Base-by-base conservation (phyloP, 2,797 vertebrate genomes). In the Tarsius wallacei region DNA sequence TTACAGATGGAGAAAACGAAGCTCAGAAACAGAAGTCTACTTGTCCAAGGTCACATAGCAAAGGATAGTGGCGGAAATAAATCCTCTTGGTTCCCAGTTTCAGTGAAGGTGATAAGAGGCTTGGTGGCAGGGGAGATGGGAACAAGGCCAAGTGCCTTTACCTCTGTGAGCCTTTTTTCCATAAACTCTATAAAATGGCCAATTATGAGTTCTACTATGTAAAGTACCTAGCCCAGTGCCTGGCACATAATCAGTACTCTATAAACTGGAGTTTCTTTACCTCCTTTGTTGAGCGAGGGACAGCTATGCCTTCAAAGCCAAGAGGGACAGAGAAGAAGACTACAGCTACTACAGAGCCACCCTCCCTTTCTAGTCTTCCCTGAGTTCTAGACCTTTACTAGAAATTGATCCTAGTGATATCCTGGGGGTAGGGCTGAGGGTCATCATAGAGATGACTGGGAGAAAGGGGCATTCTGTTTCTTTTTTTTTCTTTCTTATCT, bases 401-500 rank as follows among this genome's bases (percentile, higher is more conserved):
- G 17, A 90, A 42, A 94, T 61, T 90, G 86, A 88, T 73, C 19
- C 68, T 95, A 26, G 31, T 94, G 47, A 78, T 91, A 59, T 74
- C 61, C 33, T 86, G 49, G 61, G 59, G 57, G 53, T 93, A 74
- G 33, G n/a, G 51, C 64, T 70, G 42, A 96, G 70, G 70, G 53
- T 96, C 90, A 94, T 92, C 92, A 90, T 94, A 84, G 87, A 94
- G 90, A 95, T 93, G 59, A 80, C 31, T 89, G n/a, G 26, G 24
- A 64, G 57, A 76, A 47, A 84, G 63, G 59, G 51, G 51, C 9
- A 28, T 93, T 87, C 70, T 42, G 42, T 42, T 42, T 42, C 42
- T 42, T 42, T 42, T 42, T 42, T 42, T 42, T 42, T 5, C 42
- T 42, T 42, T 42, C 42, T 42, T 42, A 42, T 42, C 42, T 42